Conservation (phyloP, 2,113 vertebrate genomes). For the Poeciliopsis retropinna region DNA sequence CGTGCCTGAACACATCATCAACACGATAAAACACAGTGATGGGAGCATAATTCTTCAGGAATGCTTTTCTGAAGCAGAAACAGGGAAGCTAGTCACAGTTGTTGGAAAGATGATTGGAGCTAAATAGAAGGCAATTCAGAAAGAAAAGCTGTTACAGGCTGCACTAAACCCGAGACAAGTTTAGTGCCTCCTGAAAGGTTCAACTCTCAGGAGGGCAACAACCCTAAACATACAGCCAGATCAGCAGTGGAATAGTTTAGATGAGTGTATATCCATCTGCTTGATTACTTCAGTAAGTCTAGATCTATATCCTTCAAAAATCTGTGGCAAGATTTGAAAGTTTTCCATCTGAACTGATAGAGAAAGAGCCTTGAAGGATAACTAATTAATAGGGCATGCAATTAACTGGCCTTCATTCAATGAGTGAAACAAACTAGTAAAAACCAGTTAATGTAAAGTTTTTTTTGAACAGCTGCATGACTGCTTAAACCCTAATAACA, state of each 20-base stretch:
- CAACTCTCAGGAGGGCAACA: not conserved
- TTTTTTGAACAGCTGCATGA: not conserved
- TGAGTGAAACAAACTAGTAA: not conserved
- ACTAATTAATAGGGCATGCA: not conserved
- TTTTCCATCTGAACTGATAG: too few species aligned
- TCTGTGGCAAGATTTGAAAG: too few species aligned
- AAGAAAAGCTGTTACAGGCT: not conserved
- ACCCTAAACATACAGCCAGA: not conserved
- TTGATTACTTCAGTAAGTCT: too few species aligned
- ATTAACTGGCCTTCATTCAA: not conserved
- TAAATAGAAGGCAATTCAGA: not conserved
- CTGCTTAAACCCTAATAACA: conserved; percentile 10
- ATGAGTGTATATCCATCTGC: too few species aligned
- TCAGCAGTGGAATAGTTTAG: not conserved
- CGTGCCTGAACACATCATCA: conserved; percentile 4
- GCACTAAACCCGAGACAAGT: too few species aligned
- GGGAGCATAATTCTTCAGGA: too few species aligned
- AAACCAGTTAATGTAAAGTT: not conserved
- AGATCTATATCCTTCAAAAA: too few species aligned
- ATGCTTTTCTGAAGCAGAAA: not conserved
- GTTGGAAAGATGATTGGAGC: not conserved
- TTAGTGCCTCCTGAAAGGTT: too few species aligned
- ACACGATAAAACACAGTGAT: not conserved
- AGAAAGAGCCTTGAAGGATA: not conserved
- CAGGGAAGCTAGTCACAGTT: not conserved